Evolutionary conservation across 2,797 vertebrate genomes (phyloP).

Genomic region (Sylvilagus floridanus): DNA sequence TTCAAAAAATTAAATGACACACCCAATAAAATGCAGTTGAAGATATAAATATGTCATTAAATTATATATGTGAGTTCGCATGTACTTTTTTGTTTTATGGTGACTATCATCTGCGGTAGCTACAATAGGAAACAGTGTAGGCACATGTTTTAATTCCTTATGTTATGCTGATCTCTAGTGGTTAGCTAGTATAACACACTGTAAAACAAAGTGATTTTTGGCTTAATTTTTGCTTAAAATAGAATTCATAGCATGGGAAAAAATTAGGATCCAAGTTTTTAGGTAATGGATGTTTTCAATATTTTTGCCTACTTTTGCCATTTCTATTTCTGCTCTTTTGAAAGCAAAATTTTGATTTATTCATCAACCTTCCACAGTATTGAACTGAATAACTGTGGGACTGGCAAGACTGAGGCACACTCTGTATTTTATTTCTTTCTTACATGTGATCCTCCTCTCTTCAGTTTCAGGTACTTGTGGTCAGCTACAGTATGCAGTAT

Average conservation of each 20-base stretch:
- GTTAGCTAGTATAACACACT: slow-evolving; percentile 61
- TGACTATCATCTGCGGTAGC: neutral
- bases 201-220: neutral
- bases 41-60: neutral
- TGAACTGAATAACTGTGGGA: neutral
- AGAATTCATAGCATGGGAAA: neutral
- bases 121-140: neutral
- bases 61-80: neutral
- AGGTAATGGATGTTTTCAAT: neutral
- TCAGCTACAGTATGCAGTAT: neutral
- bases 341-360: neutral
- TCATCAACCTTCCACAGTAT: neutral
- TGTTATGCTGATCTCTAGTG: slow-evolving; percentile 87
- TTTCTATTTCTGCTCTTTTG: neutral
- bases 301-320: neutral
- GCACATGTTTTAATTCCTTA: slow-evolving; percentile 82
- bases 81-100: neutral
- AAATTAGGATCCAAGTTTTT: neutral
- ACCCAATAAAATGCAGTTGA: neutral
- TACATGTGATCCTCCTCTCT: neutral
- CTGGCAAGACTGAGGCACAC: neutral
- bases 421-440: neutral
- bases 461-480: neutral
- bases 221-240: slow-evolving; percentile 4
- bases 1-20: neutral